Conservation (phyloP, 2,797 vertebrate species). For the Phrynocephalus vlangalii region DNA sequence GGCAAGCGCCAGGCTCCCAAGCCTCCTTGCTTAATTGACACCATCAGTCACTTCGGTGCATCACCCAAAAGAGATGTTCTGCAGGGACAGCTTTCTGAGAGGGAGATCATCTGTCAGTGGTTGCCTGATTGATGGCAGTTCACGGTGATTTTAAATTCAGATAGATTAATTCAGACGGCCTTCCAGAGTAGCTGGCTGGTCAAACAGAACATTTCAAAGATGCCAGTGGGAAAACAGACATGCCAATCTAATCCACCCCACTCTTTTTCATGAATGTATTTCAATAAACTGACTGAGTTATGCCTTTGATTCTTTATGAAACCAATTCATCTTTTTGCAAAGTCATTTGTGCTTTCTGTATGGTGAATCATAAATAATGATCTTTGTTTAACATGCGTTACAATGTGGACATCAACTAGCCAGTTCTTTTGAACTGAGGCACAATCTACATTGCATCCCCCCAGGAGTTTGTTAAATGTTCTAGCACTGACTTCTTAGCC, state of each 20-base stretch:
- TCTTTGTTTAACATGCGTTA: constrained; percentile 16
- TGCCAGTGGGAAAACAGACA: constrained; percentile 8
- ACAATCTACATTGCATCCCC: not conserved
- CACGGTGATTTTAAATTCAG: constrained; percentile 32
- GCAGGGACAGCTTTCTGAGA: constrained; percentile 25
- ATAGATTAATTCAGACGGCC: constrained; percentile 38
- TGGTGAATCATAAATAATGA: constrained; percentile 11
- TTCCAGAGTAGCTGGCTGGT: constrained; percentile 19
- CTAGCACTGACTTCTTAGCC: not conserved
- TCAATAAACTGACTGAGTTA: not conserved
- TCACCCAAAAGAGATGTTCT: constrained; percentile 25
- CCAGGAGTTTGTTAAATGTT: constrained; percentile 25
- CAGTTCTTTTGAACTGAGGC: constrained; percentile 8
- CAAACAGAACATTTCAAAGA: constrained; percentile 39
- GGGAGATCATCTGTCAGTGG: constrained; percentile 29
- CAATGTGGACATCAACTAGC: constrained; percentile 8
- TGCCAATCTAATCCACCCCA: not conserved
- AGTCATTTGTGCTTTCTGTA: not conserved
- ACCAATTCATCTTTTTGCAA: constrained; percentile 23
- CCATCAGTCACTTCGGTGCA: constrained; percentile 36
- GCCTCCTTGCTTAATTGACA: constrained; percentile 19
- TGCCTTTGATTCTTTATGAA: not conserved
- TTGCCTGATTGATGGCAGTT: constrained; percentile 35
- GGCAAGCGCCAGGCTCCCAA: not conserved
- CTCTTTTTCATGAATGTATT: not conserved